phyloP scores from a whole-genome alignment of 2,113 vertebrate species.

The Hippopotamus amphibius region DNA sequence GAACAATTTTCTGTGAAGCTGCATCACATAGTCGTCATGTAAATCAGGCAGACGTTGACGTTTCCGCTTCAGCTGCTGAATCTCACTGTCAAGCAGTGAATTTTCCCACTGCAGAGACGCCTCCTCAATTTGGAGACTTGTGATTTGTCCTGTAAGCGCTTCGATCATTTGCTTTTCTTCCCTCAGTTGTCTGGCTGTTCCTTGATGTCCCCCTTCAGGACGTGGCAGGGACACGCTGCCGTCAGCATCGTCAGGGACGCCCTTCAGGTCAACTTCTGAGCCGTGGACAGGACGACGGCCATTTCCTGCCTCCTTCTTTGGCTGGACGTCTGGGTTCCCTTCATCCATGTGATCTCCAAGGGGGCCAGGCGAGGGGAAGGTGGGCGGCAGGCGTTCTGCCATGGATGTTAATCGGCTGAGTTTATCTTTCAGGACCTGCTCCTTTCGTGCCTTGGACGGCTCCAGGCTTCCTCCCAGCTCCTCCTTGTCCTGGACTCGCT shows the following conservation, averaged over 20 bases:
- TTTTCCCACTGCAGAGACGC: not conserved
- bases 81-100: not conserved
- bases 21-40: accelerated
- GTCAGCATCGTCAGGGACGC: too few species aligned
- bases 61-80: not conserved
- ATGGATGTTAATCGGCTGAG: accelerated
- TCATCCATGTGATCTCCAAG: accelerated
- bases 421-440: accelerated
- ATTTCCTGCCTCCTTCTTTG: too few species aligned
- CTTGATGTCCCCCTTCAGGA: not conserved
- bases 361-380: accelerated
- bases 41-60: too few species aligned
- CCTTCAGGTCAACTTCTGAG: not conserved
- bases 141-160: not conserved
- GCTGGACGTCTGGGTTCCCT: not conserved
- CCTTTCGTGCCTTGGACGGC: accelerated
- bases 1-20: not conserved
- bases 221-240: not conserved
- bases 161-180: not conserved
- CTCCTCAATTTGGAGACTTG: not conserved
- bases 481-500: not conserved
- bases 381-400: accelerated
- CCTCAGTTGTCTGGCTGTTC: not conserved
- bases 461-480: not conserved
- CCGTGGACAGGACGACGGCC: accelerated